Conservation (phyloP, 1,140 invertebrate genomes). For the Pseudomyrmex dendroicus region DNA sequence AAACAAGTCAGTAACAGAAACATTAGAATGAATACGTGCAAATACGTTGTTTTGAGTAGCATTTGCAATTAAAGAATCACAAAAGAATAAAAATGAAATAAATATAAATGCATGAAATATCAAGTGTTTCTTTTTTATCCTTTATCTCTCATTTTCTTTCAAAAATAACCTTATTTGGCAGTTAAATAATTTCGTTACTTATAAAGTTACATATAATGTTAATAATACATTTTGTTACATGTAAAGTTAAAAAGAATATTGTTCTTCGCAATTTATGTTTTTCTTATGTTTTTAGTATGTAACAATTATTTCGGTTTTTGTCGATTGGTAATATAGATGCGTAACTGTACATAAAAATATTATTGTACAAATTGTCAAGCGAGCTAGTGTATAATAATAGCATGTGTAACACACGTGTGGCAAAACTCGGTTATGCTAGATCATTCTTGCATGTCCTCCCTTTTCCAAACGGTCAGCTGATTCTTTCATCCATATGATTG, state of each 20-base stretch:
- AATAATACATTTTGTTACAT: too few relatives aligned
- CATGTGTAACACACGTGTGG: not conserved
- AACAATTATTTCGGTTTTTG: not conserved
- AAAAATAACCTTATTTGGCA: not conserved
- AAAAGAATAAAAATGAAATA: not conserved
- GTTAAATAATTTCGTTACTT: not conserved
- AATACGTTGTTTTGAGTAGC: not conserved
- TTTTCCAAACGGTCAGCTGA: constrained; percentile 30
- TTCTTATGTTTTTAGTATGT: not conserved
- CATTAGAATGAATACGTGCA: not conserved
- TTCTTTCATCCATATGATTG: constrained; percentile 12
- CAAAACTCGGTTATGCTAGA: constrained; percentile 40
- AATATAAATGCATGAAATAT: not conserved
- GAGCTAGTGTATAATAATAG: constrained; percentile 1
- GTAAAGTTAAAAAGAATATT: not conserved
- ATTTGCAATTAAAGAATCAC: not conserved
- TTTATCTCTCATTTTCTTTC: not conserved
- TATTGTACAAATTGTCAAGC: constrained; percentile 31
- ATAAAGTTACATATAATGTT: too few relatives aligned
- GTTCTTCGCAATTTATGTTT: not conserved
- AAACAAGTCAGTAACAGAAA: not conserved
- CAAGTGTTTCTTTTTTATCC: not conserved
- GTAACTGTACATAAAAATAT: not conserved
- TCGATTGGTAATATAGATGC: not conserved
- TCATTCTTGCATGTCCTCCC: constrained; percentile 31